Evolutionary conservation across 2,113 vertebrate species (phyloP).

Genomic region (Boulengeromyrus knoepffleri): DNA sequence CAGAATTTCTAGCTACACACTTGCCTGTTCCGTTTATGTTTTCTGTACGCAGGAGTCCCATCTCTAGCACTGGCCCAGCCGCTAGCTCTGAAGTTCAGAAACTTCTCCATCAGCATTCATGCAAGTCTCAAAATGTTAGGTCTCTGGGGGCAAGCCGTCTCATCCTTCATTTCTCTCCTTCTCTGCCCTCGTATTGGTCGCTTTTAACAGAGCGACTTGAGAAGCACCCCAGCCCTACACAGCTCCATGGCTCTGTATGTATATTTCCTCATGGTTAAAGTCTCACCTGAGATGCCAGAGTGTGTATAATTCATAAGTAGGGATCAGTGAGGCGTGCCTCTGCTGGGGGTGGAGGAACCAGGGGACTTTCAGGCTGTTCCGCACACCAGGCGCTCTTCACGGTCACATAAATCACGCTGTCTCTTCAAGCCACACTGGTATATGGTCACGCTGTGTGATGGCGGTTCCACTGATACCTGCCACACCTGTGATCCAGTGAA

Average conservation of each 20-base stretch:
- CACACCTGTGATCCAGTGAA: neutral
- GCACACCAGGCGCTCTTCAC: constrained; percentile 40
- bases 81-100: neutral
- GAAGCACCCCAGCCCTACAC: constrained; percentile 18
- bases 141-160: neutral
- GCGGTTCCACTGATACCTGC: constrained; percentile 22
- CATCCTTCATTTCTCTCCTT: neutral
- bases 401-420: constrained; percentile 57
- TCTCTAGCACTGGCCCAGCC: neutral
- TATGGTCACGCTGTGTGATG: constrained; percentile 36
- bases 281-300: constrained; percentile 56
- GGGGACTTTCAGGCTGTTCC: constrained; percentile 28
- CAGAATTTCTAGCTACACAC: neutral
- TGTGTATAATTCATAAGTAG: constrained; percentile 61
- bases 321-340: constrained; percentile 61
- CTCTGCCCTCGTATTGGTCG: neutral
- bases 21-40: neutral
- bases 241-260: constrained; percentile 65
- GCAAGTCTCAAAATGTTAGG: neutral
- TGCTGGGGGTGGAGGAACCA: constrained; percentile 43
- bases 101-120: neutral
- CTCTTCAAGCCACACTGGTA: constrained; percentile 43
- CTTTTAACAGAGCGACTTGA: neutral
- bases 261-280: constrained; percentile 49
- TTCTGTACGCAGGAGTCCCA: neutral